Conservation (phyloP, 2,888 invertebrate genomes). For the Stratiomys singularior region DNA sequence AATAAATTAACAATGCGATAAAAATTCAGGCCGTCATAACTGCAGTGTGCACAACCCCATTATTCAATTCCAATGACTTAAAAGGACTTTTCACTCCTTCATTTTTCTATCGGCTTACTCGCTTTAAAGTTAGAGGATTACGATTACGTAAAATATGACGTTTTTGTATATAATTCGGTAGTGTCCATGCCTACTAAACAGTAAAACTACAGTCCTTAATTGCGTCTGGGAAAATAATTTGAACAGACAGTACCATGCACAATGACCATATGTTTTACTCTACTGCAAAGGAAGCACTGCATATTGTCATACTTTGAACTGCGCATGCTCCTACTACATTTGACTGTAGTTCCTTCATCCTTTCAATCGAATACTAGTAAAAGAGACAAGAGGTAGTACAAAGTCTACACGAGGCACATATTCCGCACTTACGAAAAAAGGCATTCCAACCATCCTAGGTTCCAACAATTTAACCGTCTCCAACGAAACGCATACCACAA, state of each 20-base stretch:
- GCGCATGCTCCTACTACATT: constrained; percentile 5
- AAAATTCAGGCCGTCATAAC: too few relatives aligned
- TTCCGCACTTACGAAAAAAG: not conserved
- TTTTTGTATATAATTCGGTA: too few relatives aligned
- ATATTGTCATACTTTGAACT: not conserved
- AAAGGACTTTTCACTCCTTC: too few relatives aligned
- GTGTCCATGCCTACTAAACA: too few relatives aligned
- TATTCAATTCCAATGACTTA: too few relatives aligned
- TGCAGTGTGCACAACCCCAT: too few relatives aligned
- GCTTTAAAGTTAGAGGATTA: too few relatives aligned
- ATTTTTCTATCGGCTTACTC: too few relatives aligned
- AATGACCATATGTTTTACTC: not conserved
- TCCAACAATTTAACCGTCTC: not conserved
- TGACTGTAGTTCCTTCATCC: not conserved
- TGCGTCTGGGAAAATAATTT: constrained; percentile 23
- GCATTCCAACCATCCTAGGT: not conserved
- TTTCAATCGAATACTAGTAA: not conserved
- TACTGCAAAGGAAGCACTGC: not conserved
- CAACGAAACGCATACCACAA: constrained; percentile 17
- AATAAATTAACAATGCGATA: too few relatives aligned
- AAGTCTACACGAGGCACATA: not conserved
- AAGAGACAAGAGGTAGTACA: too few relatives aligned
- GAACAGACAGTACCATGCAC: not conserved
- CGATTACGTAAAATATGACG: too few relatives aligned
- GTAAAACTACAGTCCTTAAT: not conserved